Base-by-base conservation (phyloP, 2,113 vertebrate species). In the Herpetotheres cachinnans region DNA sequence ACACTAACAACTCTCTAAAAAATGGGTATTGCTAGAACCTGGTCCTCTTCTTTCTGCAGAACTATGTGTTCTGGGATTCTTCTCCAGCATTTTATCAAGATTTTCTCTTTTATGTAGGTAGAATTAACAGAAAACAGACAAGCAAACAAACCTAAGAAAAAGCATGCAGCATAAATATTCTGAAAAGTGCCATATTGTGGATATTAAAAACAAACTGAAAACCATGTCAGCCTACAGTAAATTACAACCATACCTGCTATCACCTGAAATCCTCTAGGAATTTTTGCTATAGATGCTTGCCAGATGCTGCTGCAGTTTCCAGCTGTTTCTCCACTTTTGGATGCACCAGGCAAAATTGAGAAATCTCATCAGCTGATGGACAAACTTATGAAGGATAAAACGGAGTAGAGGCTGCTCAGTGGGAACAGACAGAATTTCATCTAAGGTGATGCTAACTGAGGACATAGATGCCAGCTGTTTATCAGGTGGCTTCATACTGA, bases 221-320 rank as follows among this genome's bases (percentile, higher is more conserved):
- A 83, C 3, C 27, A 50, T 77, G 59, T 77, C 42, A 74, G n/a
- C 46, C 44, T 81, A 6, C 47, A 74, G 44, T 83, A 90, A 95
- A 86, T 93, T 86, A 89, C 71, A 93, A 74, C 42, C 73, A 54
- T 92, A 65, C 58, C 9, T 24, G 25, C 81, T 79, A 67, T 69
- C 92, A 69, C 73, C 62, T 94, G 32, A 82, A 86, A 85, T 93
- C 62, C 62, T 80, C 44, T 82, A 85, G 70, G 84, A 93, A 87
- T 93, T 94, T 91, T 85, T 95, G 86, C 36, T 42, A 70, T 83
- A 96, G 81, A 56, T 95, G 70, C 78, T 84, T 89, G 65, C 83
- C 94, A 95, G 81, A 92, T 96, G 93, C 77, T 95, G 84, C 77
- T 62, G 54, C 8, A 36, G 11, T 94, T 95, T 85, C 62, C 66